Conservation (phyloP, 2,888 invertebrate species). For the Acrobasis suavella region DNA sequence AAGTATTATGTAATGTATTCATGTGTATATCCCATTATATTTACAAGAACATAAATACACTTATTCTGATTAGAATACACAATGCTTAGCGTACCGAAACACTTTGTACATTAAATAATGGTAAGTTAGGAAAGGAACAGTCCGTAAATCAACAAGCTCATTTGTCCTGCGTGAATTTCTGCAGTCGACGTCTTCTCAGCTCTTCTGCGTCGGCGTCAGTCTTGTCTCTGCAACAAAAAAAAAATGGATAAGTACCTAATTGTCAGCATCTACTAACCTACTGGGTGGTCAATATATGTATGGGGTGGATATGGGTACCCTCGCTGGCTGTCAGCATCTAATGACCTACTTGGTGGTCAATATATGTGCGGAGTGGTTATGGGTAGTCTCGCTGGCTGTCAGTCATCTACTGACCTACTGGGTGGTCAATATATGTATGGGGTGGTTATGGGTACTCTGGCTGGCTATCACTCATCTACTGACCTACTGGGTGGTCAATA, state of each 20-base stretch:
- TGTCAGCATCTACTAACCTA: too few species aligned
- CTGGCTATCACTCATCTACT: too few species aligned
- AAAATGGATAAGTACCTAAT: background rate
- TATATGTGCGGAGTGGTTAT: too few species aligned
- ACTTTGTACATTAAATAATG: conserved; percentile 79
- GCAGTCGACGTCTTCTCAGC: conserved; percentile 88
- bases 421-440: too few species aligned
- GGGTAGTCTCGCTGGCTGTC: too few species aligned
- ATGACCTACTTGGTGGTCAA: too few species aligned
- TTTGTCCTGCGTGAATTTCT: conserved; percentile 84
- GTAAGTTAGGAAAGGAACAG: conserved; percentile 61
- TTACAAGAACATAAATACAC: conserved; percentile 82
- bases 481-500: too few species aligned
- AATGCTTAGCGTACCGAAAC: conserved; percentile 74
- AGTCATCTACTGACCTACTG: too few species aligned
- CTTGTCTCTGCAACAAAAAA: conserved; percentile 55
- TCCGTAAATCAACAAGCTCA: conserved; percentile 56
- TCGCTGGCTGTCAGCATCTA: too few species aligned
- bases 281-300: too few species aligned
- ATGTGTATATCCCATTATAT: conserved; percentile 79
- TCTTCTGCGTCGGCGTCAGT: conserved; percentile 84
- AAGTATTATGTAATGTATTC: conserved; percentile 69
- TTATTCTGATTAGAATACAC: conserved; percentile 73
- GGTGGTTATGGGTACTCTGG: too few species aligned
- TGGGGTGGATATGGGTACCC: too few species aligned